phyloP scores from a whole-genome alignment of 2,888 invertebrate genomes.

The Epistrophe grossulariae region DNA sequence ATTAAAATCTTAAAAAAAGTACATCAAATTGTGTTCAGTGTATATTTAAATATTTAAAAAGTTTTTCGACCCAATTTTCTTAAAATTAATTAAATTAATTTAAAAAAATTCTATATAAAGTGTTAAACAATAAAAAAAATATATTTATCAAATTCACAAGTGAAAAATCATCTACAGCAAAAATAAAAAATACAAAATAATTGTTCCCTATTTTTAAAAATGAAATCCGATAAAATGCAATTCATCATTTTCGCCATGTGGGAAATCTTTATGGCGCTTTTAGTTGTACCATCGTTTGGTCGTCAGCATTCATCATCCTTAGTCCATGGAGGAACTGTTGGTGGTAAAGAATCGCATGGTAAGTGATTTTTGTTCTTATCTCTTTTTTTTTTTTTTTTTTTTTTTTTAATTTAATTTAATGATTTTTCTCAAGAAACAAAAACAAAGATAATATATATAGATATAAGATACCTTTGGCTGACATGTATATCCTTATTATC shows the following conservation, averaged over 20 bases:
- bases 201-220: slow-evolving; percentile 67
- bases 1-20: not conserved
- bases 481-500: slow-evolving; percentile 54
- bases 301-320: slow-evolving; percentile 73
- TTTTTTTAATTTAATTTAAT: slow-evolving; percentile 15
- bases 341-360: slow-evolving; percentile 82
- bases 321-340: slow-evolving; percentile 77
- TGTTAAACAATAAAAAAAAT: too few species aligned
- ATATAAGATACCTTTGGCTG: slow-evolving; percentile 38
- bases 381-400: not conserved
- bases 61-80: not conserved
- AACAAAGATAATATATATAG: not conserved
- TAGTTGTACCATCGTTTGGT: slow-evolving; percentile 77
- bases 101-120: not conserved
- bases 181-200: not conserved
- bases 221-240: slow-evolving; percentile 83
- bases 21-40: slow-evolving; percentile 9
- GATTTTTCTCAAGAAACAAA: slow-evolving; percentile 23
- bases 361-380: slow-evolving; percentile 77
- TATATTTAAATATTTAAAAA: not conserved
- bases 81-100: not conserved
- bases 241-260: slow-evolving; percentile 83
- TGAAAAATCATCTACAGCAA: not conserved
- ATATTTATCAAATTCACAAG: not conserved
- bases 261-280: slow-evolving; percentile 82